Evolutionary conservation across 2,113 vertebrate genomes (phyloP).

Genomic region (Centropus bengalensis): DNA sequence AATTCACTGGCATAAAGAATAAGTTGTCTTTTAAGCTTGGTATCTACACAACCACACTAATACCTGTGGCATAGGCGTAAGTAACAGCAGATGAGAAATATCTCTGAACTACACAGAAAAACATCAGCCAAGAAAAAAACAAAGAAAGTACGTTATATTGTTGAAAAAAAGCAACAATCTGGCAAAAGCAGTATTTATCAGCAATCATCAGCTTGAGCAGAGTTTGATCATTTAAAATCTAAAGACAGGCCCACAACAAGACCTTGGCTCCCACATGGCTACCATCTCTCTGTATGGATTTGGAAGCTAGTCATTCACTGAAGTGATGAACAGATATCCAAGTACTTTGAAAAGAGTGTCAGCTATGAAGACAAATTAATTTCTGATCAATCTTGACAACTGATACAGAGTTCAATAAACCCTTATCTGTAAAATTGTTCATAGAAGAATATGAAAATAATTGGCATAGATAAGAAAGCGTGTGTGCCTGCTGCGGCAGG

Average conservation of each 20-base stretch:
- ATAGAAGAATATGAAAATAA: not conserved
- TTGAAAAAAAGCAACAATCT: not conserved
- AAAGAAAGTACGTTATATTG: not conserved
- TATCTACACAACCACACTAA: not conserved
- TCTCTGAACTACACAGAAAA: not conserved
- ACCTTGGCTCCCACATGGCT: fast-evolving
- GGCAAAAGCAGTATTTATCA: not conserved
- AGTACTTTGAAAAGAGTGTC: not conserved
- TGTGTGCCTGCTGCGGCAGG: not conserved
- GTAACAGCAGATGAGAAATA: not conserved
- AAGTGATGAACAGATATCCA: not conserved
- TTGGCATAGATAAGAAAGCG: not conserved
- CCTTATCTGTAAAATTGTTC: not conserved
- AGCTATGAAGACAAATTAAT: not conserved
- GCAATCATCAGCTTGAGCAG: not conserved
- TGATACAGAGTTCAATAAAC: not conserved
- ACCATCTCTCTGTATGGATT: not conserved
- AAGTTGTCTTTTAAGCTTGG: not conserved
- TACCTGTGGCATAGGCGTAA: not conserved
- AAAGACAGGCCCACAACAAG: not conserved
- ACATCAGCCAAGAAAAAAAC: conserved; percentile 6
- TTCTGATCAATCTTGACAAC: not conserved
- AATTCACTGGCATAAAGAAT: not conserved
- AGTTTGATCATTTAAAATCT: not conserved
- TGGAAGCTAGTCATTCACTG: not conserved